These are phyloP conservation scores for Anguilla japonica DNA, from an alignment of 2,113 vertebrate genomes.

Conservation along the genomic window DNA sequence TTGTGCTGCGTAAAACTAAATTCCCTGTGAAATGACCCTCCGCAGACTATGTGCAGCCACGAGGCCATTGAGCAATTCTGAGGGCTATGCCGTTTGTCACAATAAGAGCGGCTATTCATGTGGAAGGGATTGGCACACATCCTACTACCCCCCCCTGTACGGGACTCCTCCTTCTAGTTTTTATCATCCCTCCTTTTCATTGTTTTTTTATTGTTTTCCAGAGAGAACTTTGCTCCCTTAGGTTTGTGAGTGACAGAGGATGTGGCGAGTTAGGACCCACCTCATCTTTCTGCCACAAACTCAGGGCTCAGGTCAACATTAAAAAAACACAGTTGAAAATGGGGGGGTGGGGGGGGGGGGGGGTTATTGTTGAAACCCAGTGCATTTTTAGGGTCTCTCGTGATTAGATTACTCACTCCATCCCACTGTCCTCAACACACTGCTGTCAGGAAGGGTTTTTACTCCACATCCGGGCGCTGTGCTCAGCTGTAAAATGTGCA, in stretches of 20 bases:
- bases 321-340: neutral
- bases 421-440: neutral
- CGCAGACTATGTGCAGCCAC: neutral
- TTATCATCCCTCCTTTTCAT: neutral
- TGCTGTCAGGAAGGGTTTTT: neutral
- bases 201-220: neutral
- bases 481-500: neutral
- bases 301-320: neutral
- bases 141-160: neutral
- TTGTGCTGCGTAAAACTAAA: constrained; percentile 26
- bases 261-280: neutral
- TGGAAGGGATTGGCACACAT: neutral
- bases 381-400: neutral
- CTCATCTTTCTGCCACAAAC: neutral
- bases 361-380: neutral
- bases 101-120: neutral
- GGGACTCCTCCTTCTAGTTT: neutral
- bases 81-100: neutral
- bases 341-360: no score
- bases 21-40: constrained; percentile 31
- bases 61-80: neutral
- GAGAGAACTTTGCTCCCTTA: neutral
- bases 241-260: neutral
- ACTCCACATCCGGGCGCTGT: neutral
- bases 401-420: no score